phyloP scores from a whole-genome alignment of 2,113 vertebrate genomes.

The Amazona guildingii region DNA sequence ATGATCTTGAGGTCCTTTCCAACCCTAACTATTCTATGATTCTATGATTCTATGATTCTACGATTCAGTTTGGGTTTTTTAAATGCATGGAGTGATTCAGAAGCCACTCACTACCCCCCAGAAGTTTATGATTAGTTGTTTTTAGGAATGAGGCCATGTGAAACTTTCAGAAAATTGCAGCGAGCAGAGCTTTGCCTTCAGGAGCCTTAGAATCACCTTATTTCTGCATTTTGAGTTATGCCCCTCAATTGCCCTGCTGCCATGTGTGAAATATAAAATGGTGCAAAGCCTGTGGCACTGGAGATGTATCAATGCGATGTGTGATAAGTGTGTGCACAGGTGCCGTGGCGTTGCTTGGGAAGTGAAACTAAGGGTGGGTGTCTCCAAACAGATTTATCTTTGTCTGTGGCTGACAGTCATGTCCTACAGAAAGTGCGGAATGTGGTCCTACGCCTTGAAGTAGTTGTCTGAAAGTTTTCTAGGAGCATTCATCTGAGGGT shows the following conservation, averaged over 20 bases:
- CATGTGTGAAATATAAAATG: neutral
- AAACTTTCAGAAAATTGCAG: neutral
- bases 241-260: neutral
- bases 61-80: neutral
- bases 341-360: rapidly evolving
- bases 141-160: neutral
- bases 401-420: neutral
- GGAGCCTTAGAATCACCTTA: neutral
- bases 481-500: neutral
- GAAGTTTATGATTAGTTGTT: neutral
- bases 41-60: no score
- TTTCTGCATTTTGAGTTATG: neutral
- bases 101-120: neutral
- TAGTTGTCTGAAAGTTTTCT: neutral
- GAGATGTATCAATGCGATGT: rapidly evolving
- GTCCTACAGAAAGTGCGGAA: neutral
- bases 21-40: no score
- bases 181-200: neutral
- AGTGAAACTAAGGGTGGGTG: neutral
- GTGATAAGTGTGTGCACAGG: rapidly evolving
- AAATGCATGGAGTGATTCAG: neutral
- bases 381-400: neutral
- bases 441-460: neutral
- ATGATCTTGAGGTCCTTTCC: no score
- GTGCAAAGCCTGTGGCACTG: neutral